Conservation (phyloP, 2,888 invertebrate genomes). For the Flexamia atlantica region DNA sequence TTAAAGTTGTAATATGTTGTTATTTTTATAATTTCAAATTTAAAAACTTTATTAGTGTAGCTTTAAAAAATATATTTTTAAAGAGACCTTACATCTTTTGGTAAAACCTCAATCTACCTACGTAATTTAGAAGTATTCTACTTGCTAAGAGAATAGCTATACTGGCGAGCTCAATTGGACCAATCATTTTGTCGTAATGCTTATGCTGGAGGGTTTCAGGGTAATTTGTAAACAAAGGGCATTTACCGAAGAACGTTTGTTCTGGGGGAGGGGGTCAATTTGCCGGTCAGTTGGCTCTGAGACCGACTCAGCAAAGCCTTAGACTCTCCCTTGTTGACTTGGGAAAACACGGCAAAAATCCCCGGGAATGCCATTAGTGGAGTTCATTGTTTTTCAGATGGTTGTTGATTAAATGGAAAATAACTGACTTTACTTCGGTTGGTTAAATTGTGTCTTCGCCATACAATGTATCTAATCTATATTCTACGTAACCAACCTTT, state of each 20-base stretch:
- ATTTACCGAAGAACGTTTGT: neutral
- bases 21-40: too few relatives aligned
- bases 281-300: constrained; percentile 33
- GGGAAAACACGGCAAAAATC: constrained; percentile 18
- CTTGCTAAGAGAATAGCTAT: neutral
- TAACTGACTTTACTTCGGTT: too few relatives aligned
- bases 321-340: constrained; percentile 26
- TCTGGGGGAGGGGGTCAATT: constrained; percentile 7
- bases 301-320: constrained; percentile 32
- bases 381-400: neutral
- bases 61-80: too few relatives aligned
- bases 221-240: constrained; percentile 43
- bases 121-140: too few relatives aligned
- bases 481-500: too few relatives aligned
- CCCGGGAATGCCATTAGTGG: constrained; percentile 19
- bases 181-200: neutral
- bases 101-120: too few relatives aligned
- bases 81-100: too few relatives aligned
- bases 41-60: too few relatives aligned
- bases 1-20: too few relatives aligned
- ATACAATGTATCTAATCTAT: too few relatives aligned
- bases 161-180: neutral
- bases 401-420: neutral
- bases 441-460: too few relatives aligned
- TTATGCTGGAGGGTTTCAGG: neutral